Evolutionary conservation across 2,113 vertebrate genomes (phyloP).

Genomic region (Otocyon megalotis): DNA sequence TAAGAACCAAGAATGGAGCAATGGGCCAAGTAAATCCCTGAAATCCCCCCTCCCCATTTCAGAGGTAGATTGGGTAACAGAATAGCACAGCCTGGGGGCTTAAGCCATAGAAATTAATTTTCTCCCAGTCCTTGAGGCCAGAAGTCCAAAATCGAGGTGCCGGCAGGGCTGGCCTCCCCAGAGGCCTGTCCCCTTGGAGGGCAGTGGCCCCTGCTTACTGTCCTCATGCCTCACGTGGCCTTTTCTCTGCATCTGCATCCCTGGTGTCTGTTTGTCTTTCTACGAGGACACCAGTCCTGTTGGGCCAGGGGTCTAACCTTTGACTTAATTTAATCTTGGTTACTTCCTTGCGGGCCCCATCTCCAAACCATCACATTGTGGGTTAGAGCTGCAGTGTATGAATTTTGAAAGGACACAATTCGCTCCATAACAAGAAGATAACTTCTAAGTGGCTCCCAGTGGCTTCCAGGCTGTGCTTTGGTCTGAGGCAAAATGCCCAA

Average conservation of each 20-base stretch:
- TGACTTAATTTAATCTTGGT: neutral
- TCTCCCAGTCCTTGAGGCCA: neutral
- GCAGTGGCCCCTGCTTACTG: neutral
- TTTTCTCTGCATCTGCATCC: too few species aligned
- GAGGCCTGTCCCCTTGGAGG: neutral
- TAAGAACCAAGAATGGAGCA: neutral
- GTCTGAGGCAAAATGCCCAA: neutral
- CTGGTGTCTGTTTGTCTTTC: neutral
- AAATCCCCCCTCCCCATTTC: neutral
- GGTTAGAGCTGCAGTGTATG: neutral
- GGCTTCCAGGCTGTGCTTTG: neutral
- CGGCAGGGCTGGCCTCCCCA: neutral
- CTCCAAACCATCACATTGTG: neutral
- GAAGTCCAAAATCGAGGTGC: neutral
- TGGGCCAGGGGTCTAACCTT: neutral
- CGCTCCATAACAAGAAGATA: neutral
- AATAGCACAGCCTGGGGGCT: neutral
- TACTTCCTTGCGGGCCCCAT: neutral
- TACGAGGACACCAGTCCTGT: neutral
- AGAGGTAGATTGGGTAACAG: fast-evolving
- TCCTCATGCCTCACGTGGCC: too few species aligned
- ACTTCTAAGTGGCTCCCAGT: neutral
- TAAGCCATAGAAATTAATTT: neutral
- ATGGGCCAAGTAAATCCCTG: fast-evolving
- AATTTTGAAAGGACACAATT: too few species aligned